These are phyloP conservation scores for Desoria tigrina DNA, from an alignment of 2,888 invertebrate genomes.

Conservation along the genomic window DNA sequence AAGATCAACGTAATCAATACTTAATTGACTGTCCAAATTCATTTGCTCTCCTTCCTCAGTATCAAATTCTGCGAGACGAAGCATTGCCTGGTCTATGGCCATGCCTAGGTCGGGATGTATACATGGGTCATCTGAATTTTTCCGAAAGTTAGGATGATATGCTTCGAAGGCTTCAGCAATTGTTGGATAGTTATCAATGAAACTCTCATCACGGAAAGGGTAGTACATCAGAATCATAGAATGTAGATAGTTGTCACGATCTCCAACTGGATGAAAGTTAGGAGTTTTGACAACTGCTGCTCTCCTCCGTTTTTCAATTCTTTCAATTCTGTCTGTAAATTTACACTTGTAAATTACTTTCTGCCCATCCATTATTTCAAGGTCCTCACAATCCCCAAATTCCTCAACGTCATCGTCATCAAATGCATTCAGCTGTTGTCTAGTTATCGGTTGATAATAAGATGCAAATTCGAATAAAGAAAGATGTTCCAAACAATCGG, in stretches of 20 bases:
- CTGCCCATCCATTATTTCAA: no score
- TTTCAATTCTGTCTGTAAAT: no score
- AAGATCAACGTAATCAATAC: not conserved
- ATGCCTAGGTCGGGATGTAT: slow-evolving; percentile 7
- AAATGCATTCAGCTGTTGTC: no score
- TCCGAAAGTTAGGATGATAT: not conserved
- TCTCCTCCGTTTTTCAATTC: not conserved
- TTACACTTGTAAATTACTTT: no score
- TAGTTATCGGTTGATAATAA: slow-evolving; percentile 8
- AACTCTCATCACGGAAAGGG: slow-evolving; percentile 12
- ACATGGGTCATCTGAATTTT: slow-evolving; percentile 2
- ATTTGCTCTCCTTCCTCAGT: not conserved
- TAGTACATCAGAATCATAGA: slow-evolving; percentile 12
- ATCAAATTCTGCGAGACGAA: not conserved
- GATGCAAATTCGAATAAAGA: slow-evolving; percentile 31
- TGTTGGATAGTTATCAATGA: not conserved
- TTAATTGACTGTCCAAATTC: no score
- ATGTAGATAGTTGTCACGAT: slow-evolving; percentile 18
- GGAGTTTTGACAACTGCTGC: slow-evolving; percentile 21
- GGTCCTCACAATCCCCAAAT: not conserved
- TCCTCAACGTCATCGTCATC: slow-evolving; percentile 4
- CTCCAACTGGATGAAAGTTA: slow-evolving; percentile 13
- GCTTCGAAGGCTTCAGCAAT: slow-evolving; percentile 6
- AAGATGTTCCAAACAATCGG: not conserved
- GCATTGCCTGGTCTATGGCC: slow-evolving; percentile 2